Evolutionary conservation across 1,140 invertebrate genomes (phyloP).

Genomic region (Platyscapa corneri): DNA sequence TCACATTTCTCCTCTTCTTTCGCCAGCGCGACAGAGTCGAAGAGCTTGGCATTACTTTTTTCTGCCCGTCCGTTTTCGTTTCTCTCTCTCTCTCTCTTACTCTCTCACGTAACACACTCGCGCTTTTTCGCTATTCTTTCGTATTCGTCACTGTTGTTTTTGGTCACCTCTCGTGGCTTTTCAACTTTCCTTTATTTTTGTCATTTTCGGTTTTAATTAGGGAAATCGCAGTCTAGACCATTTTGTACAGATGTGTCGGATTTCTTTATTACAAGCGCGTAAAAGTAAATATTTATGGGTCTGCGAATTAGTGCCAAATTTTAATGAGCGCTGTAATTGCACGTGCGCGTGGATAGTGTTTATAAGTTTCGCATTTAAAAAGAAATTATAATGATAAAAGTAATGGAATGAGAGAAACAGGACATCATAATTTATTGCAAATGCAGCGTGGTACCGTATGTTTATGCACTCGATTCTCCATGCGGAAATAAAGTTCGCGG

Average conservation of each 20-base stretch:
- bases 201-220: constrained; percentile 42
- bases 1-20: background rate
- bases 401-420: background rate
- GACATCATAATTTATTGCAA: background rate
- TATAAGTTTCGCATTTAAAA: background rate
- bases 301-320: constrained; percentile 29
- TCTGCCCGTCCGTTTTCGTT: background rate
- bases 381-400: background rate
- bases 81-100: background rate
- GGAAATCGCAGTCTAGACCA: constrained; percentile 6
- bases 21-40: background rate
- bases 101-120: too few species aligned
- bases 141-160: background rate
- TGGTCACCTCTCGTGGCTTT: background rate
- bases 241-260: background rate
- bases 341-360: background rate
- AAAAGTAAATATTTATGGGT: constrained; percentile 30
- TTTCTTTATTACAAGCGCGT: constrained; percentile 16
- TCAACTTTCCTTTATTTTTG: constrained; percentile 10
- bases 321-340: background rate
- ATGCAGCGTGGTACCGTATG: background rate
- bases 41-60: background rate
- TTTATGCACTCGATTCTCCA: background rate
- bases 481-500: background rate
- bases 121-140: background rate